Conservation (phyloP, 2,797 vertebrate genomes). For the Amazona ochrocephala region DNA sequence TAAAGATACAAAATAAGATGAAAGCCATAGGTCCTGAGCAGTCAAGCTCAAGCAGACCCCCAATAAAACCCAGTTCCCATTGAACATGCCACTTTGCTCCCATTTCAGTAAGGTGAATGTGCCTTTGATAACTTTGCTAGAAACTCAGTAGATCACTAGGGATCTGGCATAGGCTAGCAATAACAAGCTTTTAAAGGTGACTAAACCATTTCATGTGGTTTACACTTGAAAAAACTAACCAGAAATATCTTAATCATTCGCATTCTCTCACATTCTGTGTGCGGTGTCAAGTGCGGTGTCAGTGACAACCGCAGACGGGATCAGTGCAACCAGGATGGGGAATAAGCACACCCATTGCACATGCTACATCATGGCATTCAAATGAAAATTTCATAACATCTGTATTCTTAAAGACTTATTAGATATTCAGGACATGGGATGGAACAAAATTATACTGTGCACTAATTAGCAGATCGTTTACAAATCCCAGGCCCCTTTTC, state of each 20-base stretch:
- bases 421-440: not conserved
- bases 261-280: not conserved
- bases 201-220: not conserved
- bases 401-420: not conserved
- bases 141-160: not conserved
- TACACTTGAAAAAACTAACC: not conserved
- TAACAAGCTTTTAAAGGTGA: not conserved
- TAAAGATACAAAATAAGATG: not conserved
- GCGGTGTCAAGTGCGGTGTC: fast-evolving
- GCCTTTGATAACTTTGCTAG: not conserved
- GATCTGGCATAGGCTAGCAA: not conserved
- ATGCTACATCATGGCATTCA: not conserved
- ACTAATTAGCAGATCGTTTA: conserved; percentile 40
- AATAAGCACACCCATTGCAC: not conserved
- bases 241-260: not conserved
- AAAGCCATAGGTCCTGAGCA: not conserved
- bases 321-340: not conserved
- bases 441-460: not conserved
- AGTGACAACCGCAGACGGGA: not conserved
- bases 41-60: not conserved
- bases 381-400: not conserved
- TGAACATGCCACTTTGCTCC: not conserved
- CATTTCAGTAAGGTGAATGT: not conserved
- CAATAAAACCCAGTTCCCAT: not conserved
- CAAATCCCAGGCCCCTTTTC: not conserved